phyloP scores from a whole-genome alignment of 2,113 vertebrate species.

The Engraulis encrasicolus region DNA sequence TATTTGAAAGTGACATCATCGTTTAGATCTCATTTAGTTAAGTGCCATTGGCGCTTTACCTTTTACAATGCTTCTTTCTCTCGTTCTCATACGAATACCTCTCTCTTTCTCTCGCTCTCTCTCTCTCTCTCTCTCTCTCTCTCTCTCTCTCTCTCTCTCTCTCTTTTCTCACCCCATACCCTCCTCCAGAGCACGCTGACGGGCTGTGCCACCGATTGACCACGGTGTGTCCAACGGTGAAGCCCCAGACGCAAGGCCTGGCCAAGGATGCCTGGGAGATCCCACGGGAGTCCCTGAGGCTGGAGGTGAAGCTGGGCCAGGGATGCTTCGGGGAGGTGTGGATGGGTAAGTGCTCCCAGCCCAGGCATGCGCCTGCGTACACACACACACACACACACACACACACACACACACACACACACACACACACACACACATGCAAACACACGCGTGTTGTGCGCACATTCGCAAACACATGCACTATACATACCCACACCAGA shows the following conservation, averaged over 20 bases:
- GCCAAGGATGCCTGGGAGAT: slow-evolving; percentile 99
- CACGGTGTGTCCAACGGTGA: slow-evolving; percentile 95
- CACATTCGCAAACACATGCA: too few relatives aligned
- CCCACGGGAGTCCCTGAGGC: slow-evolving; percentile 90
- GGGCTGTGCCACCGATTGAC: slow-evolving; percentile 96
- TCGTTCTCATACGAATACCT: background rate
- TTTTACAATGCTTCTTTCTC: background rate
- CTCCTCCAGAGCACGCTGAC: slow-evolving; percentile 88
- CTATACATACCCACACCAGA: too few relatives aligned
- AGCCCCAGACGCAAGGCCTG: slow-evolving; percentile 97
- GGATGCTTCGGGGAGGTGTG: slow-evolving; percentile 99
- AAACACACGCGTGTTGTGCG: too few relatives aligned
- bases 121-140: background rate
- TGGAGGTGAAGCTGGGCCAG: slow-evolving; percentile 96
- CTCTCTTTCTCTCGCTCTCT: too few relatives aligned
- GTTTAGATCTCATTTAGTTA: background rate
- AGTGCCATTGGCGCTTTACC: background rate
- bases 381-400: background rate
- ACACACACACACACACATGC: too few relatives aligned
- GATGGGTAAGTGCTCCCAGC: slow-evolving; percentile 87
- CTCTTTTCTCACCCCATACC: too few relatives aligned
- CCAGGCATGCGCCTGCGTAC: background rate
- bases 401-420: background rate
- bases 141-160: background rate
- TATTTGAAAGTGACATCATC: background rate